phyloP scores from a whole-genome alignment of 2,888 invertebrate species.

The Seladonia tumulorum region DNA sequence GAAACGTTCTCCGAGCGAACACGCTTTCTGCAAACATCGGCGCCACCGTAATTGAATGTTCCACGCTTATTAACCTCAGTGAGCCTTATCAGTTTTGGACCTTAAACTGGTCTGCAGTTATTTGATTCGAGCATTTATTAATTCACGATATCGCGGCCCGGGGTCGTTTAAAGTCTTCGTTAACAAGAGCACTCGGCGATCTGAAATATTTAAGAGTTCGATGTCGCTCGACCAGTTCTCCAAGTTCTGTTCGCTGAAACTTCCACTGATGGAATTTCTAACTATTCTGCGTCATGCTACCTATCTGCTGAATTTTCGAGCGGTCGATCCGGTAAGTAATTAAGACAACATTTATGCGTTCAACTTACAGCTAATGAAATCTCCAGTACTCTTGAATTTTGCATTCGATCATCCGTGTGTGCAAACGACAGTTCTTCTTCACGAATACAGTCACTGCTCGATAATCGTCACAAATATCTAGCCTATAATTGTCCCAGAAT shows the following conservation, averaged over 20 bases:
- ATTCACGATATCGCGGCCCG: background rate
- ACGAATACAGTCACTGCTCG: no score
- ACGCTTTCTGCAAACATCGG: background rate
- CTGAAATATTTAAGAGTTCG: constrained; percentile 5
- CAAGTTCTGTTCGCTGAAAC: constrained; percentile 1
- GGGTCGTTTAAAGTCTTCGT: background rate
- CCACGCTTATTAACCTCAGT: background rate
- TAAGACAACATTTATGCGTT: background rate
- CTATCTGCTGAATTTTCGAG: background rate
- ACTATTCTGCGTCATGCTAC: background rate
- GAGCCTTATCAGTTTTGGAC: background rate
- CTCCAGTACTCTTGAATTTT: background rate
- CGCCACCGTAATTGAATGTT: background rate
- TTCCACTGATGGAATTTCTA: background rate
- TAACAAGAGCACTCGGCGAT: background rate
- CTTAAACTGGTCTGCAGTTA: background rate
- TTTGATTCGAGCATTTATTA: background rate
- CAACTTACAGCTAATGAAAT: background rate
- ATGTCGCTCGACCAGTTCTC: background rate
- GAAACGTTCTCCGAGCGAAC: background rate
- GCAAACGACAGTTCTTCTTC: background rate
- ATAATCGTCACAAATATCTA: no score
- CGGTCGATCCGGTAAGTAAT: background rate
- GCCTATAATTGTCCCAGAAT: no score
- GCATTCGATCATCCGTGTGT: background rate